A percentile compares a stretch with the other conserved stretches of the same genome.
These are phyloP conservation scores for Enteromius argenteus DNA, from an alignment of 2,797 vertebrate genomes.

Conservation along the genomic window DNA sequence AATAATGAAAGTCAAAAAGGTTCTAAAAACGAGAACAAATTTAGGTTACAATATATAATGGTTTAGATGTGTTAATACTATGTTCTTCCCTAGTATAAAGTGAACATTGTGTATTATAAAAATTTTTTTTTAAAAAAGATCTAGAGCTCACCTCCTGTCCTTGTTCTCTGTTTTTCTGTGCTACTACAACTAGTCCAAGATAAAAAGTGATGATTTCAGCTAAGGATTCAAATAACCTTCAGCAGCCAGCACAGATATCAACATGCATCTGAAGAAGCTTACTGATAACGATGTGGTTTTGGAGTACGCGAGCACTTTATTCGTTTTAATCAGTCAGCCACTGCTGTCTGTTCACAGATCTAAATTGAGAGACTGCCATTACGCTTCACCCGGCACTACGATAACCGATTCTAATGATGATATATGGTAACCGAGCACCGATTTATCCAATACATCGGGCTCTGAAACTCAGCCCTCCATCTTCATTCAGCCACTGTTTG, in stretches of 20 bases:
- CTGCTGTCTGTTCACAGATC: slow-evolving; percentile 66
- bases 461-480: slow-evolving; percentile 76
- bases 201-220: slow-evolving; percentile 31
- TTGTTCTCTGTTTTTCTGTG: neutral
- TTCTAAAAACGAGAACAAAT: neutral
- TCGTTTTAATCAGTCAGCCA: slow-evolving; percentile 65
- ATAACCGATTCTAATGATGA: slow-evolving; percentile 78
- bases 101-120: neutral
- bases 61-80: neutral
- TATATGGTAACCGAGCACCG: slow-evolving; percentile 70
- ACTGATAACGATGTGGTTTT: slow-evolving; percentile 50
- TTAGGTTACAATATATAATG: neutral
- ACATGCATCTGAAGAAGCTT: slow-evolving; percentile 32
- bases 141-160: neutral
- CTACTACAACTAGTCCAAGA: slow-evolving; percentile 23
- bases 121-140: too few species aligned
- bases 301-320: slow-evolving; percentile 55
- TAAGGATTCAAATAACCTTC: slow-evolving; percentile 27
- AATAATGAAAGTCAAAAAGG: neutral
- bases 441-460: slow-evolving; percentile 75
- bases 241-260: slow-evolving; percentile 25
- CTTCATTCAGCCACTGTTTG: slow-evolving; percentile 72
- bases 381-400: slow-evolving; percentile 71
- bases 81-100: neutral
- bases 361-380: slow-evolving; percentile 72